These are phyloP conservation scores for Percina caprodes DNA, from an alignment of 2,113 vertebrate species.

Conservation along the genomic window DNA sequence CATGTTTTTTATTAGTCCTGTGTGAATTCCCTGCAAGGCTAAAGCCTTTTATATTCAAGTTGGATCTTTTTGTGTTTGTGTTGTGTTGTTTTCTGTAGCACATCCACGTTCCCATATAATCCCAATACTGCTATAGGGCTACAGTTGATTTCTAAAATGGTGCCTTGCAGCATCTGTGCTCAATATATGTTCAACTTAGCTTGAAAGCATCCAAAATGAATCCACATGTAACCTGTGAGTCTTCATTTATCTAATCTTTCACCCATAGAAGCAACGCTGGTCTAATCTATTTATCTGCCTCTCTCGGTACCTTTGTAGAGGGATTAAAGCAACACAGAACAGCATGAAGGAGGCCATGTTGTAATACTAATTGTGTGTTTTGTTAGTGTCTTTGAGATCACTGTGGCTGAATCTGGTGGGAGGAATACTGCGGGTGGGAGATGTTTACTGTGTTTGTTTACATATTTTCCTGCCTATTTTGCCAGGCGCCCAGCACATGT, in stretches of 20 bases:
- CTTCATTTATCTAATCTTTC: slow-evolving; percentile 24
- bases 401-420: slow-evolving; percentile 32
- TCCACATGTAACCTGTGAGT: slow-evolving; percentile 21
- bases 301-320: slow-evolving; percentile 13
- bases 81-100: not conserved
- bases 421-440: slow-evolving; percentile 35
- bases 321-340: slow-evolving; percentile 48
- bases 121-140: not conserved
- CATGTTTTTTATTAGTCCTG: slow-evolving; percentile 59
- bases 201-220: slow-evolving; percentile 2
- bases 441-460: slow-evolving; percentile 64
- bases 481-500: slow-evolving; percentile 19
- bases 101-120: slow-evolving; percentile 38
- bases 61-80: not conserved
- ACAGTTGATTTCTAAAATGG: not conserved
- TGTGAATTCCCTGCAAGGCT: slow-evolving; percentile 55
- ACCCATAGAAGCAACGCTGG: not conserved
- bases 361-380: slow-evolving; percentile 58
- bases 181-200: slow-evolving; percentile 20
- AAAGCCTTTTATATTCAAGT: slow-evolving; percentile 56
- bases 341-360: slow-evolving; percentile 35
- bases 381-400: slow-evolving; percentile 26
- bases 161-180: slow-evolving; percentile 19
- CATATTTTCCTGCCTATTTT: slow-evolving; percentile 46
- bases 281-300: slow-evolving; percentile 28